Evolutionary conservation across 1,140 invertebrate genomes (phyloP).

Genomic region (Pachypsylla venusta): DNA sequence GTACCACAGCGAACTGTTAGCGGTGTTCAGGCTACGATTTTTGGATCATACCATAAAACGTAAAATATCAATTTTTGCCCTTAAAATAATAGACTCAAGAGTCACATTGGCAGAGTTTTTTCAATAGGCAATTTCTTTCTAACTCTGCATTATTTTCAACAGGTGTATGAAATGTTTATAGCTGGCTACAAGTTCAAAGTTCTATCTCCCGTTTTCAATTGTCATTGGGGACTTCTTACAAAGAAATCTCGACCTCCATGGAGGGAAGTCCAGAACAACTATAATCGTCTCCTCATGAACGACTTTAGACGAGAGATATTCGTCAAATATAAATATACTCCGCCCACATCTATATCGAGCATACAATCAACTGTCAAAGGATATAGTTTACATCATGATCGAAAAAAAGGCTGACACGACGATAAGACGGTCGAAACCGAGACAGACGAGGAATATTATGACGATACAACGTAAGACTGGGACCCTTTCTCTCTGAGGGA

Average conservation of each 20-base stretch:
- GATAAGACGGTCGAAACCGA: not conserved
- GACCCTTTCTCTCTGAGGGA: too few relatives aligned
- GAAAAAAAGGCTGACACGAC: not conserved
- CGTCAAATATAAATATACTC: slow-evolving; percentile 41
- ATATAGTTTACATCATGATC: too few relatives aligned
- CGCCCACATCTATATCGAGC: too few relatives aligned
- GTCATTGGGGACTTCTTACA: slow-evolving; percentile 75
- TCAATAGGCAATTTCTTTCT: not conserved
- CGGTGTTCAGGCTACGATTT: too few relatives aligned
- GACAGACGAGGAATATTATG: not conserved
- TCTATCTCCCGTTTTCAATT: slow-evolving; percentile 74
- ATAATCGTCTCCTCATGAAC: slow-evolving; percentile 65
- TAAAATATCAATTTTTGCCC: too few relatives aligned
- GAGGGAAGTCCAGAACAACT: slow-evolving; percentile 54
- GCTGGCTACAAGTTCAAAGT: slow-evolving; percentile 80
- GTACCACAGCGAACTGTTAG: too few relatives aligned
- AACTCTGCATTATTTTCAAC: slow-evolving; percentile 26
- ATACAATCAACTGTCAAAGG: too few relatives aligned
- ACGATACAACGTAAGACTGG: too few relatives aligned
- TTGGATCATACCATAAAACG: too few relatives aligned
- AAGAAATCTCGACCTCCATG: slow-evolving; percentile 58
- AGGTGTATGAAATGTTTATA: slow-evolving; percentile 89
- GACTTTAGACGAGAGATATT: slow-evolving; percentile 71
- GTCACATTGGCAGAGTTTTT: too few relatives aligned
- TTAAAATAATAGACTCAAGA: too few relatives aligned